Evolutionary conservation across 2,113 vertebrate species (phyloP).

Genomic region (Lophura nycthemera): DNA sequence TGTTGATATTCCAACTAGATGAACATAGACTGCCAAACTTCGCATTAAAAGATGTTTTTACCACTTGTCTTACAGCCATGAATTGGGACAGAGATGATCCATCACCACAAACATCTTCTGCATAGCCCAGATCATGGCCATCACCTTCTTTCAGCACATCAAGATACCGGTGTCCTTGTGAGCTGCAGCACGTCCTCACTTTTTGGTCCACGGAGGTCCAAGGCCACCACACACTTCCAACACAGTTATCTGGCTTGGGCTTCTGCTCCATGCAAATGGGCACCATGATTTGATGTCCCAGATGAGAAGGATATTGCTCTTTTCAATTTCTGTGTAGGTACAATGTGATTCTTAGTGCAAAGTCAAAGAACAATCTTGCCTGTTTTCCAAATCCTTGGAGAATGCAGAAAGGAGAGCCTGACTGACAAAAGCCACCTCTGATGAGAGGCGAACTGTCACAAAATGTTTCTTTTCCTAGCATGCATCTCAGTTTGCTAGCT

Average conservation of each 20-base stretch:
- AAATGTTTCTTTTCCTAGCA: not conserved
- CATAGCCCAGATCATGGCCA: not conserved
- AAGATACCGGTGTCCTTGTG: not conserved
- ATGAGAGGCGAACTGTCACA: not conserved
- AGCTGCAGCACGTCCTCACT: not conserved
- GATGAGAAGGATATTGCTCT: not conserved
- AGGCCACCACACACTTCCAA: rapidly evolving
- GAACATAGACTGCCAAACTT: not conserved
- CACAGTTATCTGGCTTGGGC: not conserved
- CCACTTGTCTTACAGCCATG: not conserved
- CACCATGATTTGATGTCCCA: not conserved
- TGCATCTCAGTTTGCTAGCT: not conserved
- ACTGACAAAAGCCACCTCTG: not conserved
- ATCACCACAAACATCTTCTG: not conserved
- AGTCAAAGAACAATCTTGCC: not conserved
- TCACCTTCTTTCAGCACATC: not conserved
- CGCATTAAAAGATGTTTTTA: not conserved
- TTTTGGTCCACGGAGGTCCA: not conserved
- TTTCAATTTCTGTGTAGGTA: not conserved
- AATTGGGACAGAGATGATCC: not conserved
- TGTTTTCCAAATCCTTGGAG: not conserved
- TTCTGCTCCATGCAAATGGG: not conserved
- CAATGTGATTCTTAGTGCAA: not conserved
- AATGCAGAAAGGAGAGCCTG: rapidly evolving
- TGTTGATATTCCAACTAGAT: not conserved